Evolutionary conservation across 2,797 vertebrate species (phyloP), one percentile per base, ranked within the genome.

Genomic region (Fundulus diaphanus): DNA sequence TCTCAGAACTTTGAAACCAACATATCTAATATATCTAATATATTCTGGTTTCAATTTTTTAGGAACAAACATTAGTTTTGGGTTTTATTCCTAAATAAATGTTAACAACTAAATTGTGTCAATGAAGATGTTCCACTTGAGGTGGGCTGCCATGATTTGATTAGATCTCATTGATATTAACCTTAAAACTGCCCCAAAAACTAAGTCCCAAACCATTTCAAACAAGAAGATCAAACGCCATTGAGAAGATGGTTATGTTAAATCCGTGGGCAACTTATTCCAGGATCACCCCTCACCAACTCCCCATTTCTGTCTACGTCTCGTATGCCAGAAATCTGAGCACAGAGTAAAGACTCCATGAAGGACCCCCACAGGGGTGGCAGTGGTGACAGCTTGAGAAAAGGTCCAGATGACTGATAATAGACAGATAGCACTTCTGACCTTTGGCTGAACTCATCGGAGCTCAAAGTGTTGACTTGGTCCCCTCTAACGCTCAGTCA

Each of bases 391-490:
- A 83, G 82, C 73, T 74, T 54, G 52, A 88, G 79, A 87, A 91
- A 89, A 88, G 68, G 61, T 73, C 85, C 51, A 51, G 72, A 82
- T 89, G 89, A 88, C 84, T 74, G 86, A 89, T 85, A 40, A 68
- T 72, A 67, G 81, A 65, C 46, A 70, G 83, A 87, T 81, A 78
- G 27, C 49, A 35, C 76, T 74, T 68, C 29, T 84, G 87, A 92
- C 83, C 82, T 85, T 81, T 89, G 83, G 82, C 69, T 93, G 92
- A 95, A 93, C 93, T 75, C 71, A 54, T 48, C 70, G 51, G 74
- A 80, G 44, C 83, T 74, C 83, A 37, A 63, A 68, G 51, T 71
- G 65, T 71, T 15, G 48, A 71, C 27, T 56, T 63, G 68, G 73
- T 68, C 72, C 7, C 71, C 31, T 24, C 13, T 48, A 31, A 46